phyloP scores from a whole-genome alignment of 1,140 invertebrate species.

The Pomacea maculata region DNA sequence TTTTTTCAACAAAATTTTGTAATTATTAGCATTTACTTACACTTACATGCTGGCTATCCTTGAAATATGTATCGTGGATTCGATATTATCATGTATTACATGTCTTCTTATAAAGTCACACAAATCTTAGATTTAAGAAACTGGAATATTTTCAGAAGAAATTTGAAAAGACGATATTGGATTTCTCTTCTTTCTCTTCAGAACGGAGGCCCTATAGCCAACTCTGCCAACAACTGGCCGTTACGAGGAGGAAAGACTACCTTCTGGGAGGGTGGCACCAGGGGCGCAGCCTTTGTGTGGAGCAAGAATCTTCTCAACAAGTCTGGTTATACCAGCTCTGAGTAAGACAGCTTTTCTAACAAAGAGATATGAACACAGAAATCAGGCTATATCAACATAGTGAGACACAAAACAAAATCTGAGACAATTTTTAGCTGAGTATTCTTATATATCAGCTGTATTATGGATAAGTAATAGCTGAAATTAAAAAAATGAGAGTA shows the following conservation, averaged over 20 bases:
- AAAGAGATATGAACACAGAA: too few relatives aligned
- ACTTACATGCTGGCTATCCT: too few relatives aligned
- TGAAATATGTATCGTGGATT: too few relatives aligned
- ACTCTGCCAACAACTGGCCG: constrained; percentile 66
- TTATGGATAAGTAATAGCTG: not conserved
- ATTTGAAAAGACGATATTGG: too few relatives aligned
- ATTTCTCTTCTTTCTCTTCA: not conserved
- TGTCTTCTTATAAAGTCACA: too few relatives aligned
- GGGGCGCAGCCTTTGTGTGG: constrained; percentile 57
- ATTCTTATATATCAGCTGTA: not conserved
- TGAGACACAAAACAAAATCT: not conserved
- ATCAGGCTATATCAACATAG: too few relatives aligned
- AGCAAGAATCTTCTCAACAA: constrained; percentile 43
- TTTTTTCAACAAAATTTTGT: too few relatives aligned
- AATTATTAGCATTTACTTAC: too few relatives aligned
- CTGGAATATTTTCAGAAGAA: too few relatives aligned
- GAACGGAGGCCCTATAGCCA: constrained; percentile 54
- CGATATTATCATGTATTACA: too few relatives aligned
- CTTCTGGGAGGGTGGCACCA: constrained; percentile 68
- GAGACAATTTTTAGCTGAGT: not conserved
- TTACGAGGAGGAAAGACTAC: constrained; percentile 67
- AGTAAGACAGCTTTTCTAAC: not conserved
- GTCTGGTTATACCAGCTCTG: constrained; percentile 11
- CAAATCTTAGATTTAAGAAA: too few relatives aligned
- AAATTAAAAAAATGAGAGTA: not conserved